Evolutionary conservation across 1,140 invertebrate genomes (phyloP), one percentile per base, ranked within the genome.

Genomic region (Habropoda laboriosa): DNA sequence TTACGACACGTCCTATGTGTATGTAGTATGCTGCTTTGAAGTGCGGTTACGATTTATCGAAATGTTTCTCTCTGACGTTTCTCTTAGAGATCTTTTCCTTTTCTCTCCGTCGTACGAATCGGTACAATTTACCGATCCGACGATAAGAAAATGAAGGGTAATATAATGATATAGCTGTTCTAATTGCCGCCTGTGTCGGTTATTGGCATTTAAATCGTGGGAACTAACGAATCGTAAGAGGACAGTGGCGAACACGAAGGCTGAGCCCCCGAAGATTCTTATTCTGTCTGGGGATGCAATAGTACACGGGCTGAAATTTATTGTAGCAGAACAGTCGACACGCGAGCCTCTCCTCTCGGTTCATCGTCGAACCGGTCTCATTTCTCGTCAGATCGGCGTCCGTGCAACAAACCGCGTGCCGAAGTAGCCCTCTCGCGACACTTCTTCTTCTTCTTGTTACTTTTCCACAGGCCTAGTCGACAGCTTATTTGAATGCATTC

Each of bases 301-400:
- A 71, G 67, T 21, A 45, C 27, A n/a, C 16, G 27, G 18, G 12
- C 7, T 71, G 8, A 61, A 78, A 61, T 78, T 78, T 78, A 78
- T 78, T 18, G 67, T 35, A 49, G 49, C n/a, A n/a, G 51, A 42
- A 49, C 61, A 67, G 71, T 32, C 35, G 72, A 77, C 61, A 80
- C 66, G 67, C 67, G 38, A 47, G 35, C 74, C n/a, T n/a, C n/a
- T n/a, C n/a, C n/a, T n/a, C n/a, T 72, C 67, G 49, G 21, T 49
- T 66, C 70, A 81, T 75, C 75, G 80, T 72, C 75, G 72, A 81
- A 81, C 80, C 80, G 80, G 80, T 81, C 80, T 79, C 67, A 60
- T 79, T 76, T 79, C 75, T 81, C 75, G 75, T 67, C 60, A 66
- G 67, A 67, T 77, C 38, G n/a, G 73, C 47, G 76, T 70, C 40